Evolutionary conservation across 2,797 vertebrate species (phyloP).

Genomic region (Sebastiscus tertius): DNA sequence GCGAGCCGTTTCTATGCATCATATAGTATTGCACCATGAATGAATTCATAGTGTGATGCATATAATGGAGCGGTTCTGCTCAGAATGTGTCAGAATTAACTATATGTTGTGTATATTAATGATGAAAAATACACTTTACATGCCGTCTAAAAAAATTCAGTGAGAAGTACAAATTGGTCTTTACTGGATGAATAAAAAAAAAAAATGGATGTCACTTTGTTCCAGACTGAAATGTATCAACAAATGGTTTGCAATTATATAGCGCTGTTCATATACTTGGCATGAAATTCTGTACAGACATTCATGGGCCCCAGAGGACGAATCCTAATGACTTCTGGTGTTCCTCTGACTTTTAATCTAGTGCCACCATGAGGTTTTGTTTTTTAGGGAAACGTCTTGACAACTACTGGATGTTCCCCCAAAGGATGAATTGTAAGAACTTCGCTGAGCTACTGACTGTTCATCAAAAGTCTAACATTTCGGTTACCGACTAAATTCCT

Average conservation of each 20-base stretch:
- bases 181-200: background rate
- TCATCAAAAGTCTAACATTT: no score
- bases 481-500: no score
- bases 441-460: background rate
- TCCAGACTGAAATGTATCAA: background rate
- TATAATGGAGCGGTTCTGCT: background rate
- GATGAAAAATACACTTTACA: background rate
- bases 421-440: background rate
- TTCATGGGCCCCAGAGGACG: background rate
- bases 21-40: no score
- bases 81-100: background rate
- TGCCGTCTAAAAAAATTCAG: background rate
- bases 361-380: background rate
- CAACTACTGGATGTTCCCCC: background rate
- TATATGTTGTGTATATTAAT: background rate
- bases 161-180: background rate
- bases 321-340: background rate
- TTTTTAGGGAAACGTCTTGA: background rate
- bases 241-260: background rate
- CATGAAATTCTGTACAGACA: background rate
- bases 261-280: background rate
- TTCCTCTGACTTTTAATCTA: background rate
- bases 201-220: background rate
- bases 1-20: background rate
- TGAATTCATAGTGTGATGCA: background rate